Evolutionary conservation across 2,888 invertebrate genomes (phyloP), one percentile per base, ranked within the genome.

Genomic region (Elmis aenea): DNA sequence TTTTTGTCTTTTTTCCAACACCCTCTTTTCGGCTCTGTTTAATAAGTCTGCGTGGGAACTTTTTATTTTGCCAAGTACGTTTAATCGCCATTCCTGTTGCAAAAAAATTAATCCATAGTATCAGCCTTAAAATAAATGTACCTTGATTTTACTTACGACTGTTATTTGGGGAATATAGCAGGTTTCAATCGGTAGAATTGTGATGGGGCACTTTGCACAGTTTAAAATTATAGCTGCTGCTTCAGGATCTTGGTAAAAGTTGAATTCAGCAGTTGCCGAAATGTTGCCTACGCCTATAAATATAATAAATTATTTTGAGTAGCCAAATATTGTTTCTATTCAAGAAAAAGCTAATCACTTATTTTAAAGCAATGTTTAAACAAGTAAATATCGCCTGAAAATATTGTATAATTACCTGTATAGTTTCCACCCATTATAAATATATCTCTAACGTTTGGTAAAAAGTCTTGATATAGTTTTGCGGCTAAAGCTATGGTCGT

Each of bases 361-460:
- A n/a, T n/a, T n/a, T n/a, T n/a, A n/a, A n/a, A n/a, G n/a, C n/a
- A n/a, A n/a, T n/a, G n/a, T n/a, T n/a, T n/a, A n/a, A n/a, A n/a
- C n/a, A n/a, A n/a, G n/a, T n/a, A n/a, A n/a, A n/a, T n/a, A n/a
- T n/a, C n/a, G n/a, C n/a, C n/a, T n/a, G n/a, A n/a, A n/a, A n/a
- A n/a, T n/a, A n/a, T n/a, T n/a, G n/a, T 61, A 2, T 64, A 63
- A 22, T 44, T 70, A 85, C 87, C 82, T 51, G 74, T 71, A 46
- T 77, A 74, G 63, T 86, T 84, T 39, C 90, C 89, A 5, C 89
- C 90, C 74, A 87, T 88, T 2, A 89, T 72, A 57, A 76, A 83
- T 18, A 89, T 66, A 24, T 81, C 79, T 42, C 79, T 78, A 1
- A 89, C 63, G 43, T 78, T 72, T 11, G 68, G 55, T 1, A 77